Evolutionary conservation across 1,140 invertebrate genomes (phyloP).

Genomic region (Leptinotarsa defecta): DNA sequence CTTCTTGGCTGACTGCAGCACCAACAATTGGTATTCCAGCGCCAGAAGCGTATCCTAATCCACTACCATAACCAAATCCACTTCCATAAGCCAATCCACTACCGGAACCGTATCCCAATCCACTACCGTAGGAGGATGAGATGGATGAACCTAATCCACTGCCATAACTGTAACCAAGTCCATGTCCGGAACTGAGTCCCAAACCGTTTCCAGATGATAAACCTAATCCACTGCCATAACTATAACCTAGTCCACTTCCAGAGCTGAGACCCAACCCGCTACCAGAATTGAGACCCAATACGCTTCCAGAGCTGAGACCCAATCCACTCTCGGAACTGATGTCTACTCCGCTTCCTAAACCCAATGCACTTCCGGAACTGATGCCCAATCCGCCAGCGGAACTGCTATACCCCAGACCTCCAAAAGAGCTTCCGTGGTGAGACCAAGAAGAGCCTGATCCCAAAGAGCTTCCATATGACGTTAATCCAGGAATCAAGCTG

Average conservation of each 20-base stretch:
- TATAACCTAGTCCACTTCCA: neutral
- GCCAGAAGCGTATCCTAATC: slow-evolving; percentile 12
- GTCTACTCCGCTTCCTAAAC: neutral
- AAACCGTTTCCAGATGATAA: neutral
- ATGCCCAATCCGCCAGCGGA: neutral
- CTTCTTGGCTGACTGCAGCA: slow-evolving; percentile 13
- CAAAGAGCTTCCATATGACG: neutral
- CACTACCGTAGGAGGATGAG: neutral
- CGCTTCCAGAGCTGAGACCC: neutral
- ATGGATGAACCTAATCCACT: too few relatives aligned
- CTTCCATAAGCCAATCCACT: neutral
- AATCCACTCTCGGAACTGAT: neutral
- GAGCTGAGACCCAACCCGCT: neutral
- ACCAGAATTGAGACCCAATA: neutral
- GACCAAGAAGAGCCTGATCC: neutral
- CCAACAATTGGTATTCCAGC: neutral
- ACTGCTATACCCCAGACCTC: neutral
- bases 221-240: neutral
- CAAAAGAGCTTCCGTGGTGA: neutral
- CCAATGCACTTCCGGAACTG: neutral
- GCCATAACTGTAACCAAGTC: neutral
- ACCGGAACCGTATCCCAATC: neutral
- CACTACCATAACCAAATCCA: slow-evolving; percentile 3
- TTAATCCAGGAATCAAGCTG: neutral
- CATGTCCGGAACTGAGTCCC: neutral